Conservation (phyloP, 2,888 invertebrate species). For the Drosophila mimica region DNA sequence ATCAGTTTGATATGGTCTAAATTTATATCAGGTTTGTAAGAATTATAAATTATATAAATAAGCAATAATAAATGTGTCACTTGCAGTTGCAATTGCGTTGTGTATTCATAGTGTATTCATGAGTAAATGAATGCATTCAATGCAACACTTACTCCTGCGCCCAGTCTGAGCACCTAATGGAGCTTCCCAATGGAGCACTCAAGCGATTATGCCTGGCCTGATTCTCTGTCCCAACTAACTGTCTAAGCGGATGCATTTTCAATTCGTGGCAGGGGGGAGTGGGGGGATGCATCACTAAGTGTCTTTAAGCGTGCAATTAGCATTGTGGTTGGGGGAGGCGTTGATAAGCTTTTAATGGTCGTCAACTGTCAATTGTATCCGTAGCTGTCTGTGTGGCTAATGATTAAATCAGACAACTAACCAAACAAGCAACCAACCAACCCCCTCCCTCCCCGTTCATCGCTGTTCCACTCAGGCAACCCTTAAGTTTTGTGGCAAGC, state of each 20-base stretch:
- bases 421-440: too few relatives aligned
- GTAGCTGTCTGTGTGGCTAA: background rate
- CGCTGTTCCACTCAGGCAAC: too few relatives aligned
- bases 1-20: background rate
- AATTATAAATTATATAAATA: background rate
- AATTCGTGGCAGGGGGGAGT: too few relatives aligned
- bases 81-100: background rate
- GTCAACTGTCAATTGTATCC: conserved; percentile 1
- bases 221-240: background rate
- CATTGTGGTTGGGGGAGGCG: background rate
- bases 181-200: conserved; percentile 53
- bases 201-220: conserved; percentile 13
- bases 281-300: conserved; percentile 38
- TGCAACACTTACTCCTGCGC: background rate
- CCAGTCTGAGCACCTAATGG: conserved; percentile 9
- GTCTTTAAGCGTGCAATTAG: conserved; percentile 63
- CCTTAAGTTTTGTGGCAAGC: conserved; percentile 40
- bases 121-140: conserved; percentile 23
- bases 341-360: conserved; percentile 48
- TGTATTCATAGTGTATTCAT: conserved; percentile 9
- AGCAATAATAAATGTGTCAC: background rate
- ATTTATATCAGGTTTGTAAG: background rate
- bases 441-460: background rate
- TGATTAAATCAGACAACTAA: background rate
- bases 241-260: too few relatives aligned